Evolutionary conservation across 2,888 invertebrate genomes (phyloP).

Genomic region (Cerastis leucographa): DNA sequence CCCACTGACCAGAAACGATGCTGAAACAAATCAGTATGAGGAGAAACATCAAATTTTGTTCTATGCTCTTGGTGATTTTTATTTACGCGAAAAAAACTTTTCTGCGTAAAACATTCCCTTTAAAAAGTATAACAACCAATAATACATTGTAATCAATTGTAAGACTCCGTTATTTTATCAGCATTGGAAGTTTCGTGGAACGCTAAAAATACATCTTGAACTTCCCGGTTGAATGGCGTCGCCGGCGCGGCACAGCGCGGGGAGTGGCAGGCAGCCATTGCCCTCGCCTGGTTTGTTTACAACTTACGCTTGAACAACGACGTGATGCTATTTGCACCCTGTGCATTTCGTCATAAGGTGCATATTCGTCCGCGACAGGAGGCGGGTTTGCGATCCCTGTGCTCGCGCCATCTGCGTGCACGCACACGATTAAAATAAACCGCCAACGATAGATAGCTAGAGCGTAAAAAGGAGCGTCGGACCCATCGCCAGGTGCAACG

Average conservation of each 20-base stretch:
- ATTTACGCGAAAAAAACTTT: not conserved
- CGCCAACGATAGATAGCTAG: conserved; percentile 83
- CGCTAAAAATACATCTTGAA: conserved; percentile 89
- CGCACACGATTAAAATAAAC: conserved; percentile 88
- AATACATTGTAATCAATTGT: conserved; percentile 39
- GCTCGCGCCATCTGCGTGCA: conserved; percentile 88
- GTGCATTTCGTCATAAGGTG: conserved; percentile 77
- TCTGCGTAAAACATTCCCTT: not conserved
- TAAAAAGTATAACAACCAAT: conserved; percentile 18
- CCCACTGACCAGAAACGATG: not conserved
- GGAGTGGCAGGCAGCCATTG: conserved; percentile 89
- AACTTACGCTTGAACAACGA: conserved; percentile 78
- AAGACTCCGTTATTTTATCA: conserved; percentile 69
- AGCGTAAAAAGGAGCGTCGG: conserved; percentile 81
- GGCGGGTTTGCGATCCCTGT: conserved; percentile 77
- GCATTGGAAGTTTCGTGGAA: conserved; percentile 81
- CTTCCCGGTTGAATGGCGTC: conserved; percentile 91
- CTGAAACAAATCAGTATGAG: not conserved
- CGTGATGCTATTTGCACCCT: conserved; percentile 81
- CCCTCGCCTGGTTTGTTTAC: conserved; percentile 90
- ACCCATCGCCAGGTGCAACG: conserved; percentile 84
- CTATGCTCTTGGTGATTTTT: not conserved
- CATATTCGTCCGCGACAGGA: conserved; percentile 72
- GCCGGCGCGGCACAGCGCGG: conserved; percentile 81
- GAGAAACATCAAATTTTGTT: not conserved